Base-by-base conservation (phyloP, 1,140 invertebrate species). In the Nephila pilipes region DNA sequence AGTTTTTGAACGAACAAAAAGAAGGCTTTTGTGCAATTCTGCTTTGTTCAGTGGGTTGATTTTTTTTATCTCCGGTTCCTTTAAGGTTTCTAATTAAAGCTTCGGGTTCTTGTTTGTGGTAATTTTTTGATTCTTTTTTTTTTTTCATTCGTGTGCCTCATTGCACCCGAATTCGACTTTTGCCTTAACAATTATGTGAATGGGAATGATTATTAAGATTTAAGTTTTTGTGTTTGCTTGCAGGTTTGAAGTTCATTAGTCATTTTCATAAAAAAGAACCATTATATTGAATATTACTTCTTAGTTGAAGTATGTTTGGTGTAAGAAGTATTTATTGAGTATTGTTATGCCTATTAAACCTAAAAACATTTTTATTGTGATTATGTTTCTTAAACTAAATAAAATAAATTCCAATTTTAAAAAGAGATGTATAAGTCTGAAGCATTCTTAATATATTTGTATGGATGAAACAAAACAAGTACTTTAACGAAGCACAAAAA, bases 71-170 rank as follows among this genome's bases (percentile, higher is more conserved):
- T 16, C 10, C 38, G 22, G 54, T 87, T 87, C 36, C 85, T 60
- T 60, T 54, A 25, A 60, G 55, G 55, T 87, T 87, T 87, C 85
- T 87, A 87, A 87, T 87, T 87, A 87, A 87, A 87, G 25, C 32
- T 46, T 36, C 25, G 65, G 29, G 65, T 75, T 75, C n/a, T 25
- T 75, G 65, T 75, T 75, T 75, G 65, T 75, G 65, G 16, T 75
- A 4, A 16, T 36, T 75, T 75, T 75, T 25, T 65, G 3, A 18
- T 60, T 60, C 22, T 60, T 14, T 0, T 75, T 75, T 29, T 69
- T 69, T 69, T 69, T 32, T 75, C 16, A 14, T 3, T 29, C 65
- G 8, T 32, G 65, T 75, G 65, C 65, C 29, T 75, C 65, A 75
- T 32, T 75, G 65, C 65, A 12, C 2, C 10, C 25, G 65, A 75